Base-by-base conservation (phyloP, 1,140 invertebrate species). In the Drosophila arawakana region DNA sequence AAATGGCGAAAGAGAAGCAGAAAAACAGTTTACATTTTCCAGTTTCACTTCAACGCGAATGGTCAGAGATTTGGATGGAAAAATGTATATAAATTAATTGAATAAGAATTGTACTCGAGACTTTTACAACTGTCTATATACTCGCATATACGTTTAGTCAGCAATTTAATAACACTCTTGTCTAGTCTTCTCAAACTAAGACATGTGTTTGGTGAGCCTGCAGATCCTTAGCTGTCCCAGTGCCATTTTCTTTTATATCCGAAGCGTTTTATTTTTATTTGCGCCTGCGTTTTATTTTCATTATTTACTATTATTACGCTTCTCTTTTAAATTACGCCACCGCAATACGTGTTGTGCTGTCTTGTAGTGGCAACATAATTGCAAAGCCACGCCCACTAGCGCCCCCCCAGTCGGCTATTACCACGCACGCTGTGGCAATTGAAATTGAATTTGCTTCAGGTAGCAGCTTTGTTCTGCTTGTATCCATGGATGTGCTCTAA, bases 81-180 rank as follows among this genome's bases (percentile, higher is more conserved):
- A 54, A 69, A 68, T 41, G 65, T 60, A 54, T 49, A 81, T 71
- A 83, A 80, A 84, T 89, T 89, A 89, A 89, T 88, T 88, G 83
- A 80, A 86, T 78, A 72, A 71, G 73, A 83, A 88, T 81, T 76
- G 71, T 72, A 65, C 68, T 70, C 70, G 69, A 30, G 25, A 30
- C 25, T 30, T 30, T 30, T 30, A 6, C 3, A 3, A 30, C 25
- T 30, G 25, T 30, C 25, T 30, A 30, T 30, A 4, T 30, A 30
- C 18, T 21, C 18, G 18, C 5, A 30, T 30, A 6, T 30, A 30
- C 6, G 25, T 30, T 30, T 30, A 30, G 25, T 30, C 25, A 30
- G 25, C 25, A 89, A 78, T 80, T 78, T 65, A 67, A 82, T 86
- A 75, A 37, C 50, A 59, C 37, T 7, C 21, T 15, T 35, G 34